A percentile compares a stretch with the other conserved stretches of the same genome.
These are phyloP conservation scores for Metaphire vulgaris DNA, from an alignment of 1,140 invertebrate genomes.

Conservation along the genomic window DNA sequence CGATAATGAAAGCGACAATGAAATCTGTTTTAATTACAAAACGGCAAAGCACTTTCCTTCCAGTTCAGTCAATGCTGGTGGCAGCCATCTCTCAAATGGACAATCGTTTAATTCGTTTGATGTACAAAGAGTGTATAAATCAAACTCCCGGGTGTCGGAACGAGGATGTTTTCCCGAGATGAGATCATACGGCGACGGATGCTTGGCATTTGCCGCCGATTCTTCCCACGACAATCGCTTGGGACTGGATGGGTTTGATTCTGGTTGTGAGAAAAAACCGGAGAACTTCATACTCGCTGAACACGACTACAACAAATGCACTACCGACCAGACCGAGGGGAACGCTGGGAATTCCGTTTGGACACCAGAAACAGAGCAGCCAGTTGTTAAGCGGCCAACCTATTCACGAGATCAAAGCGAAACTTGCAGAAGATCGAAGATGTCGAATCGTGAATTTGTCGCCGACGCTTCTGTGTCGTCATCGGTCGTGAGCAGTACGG, in stretches of 20 bases:
- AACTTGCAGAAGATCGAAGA: not conserved
- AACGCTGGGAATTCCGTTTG: not conserved
- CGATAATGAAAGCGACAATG: conserved; percentile 3
- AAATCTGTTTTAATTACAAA: not conserved
- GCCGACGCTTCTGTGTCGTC: not conserved
- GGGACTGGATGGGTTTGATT: conserved; percentile 1
- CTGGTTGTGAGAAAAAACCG: not conserved
- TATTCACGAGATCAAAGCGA: not conserved
- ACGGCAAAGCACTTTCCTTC: not conserved
- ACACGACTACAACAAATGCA: not conserved
- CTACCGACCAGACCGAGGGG: not conserved
- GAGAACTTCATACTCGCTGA: not conserved
- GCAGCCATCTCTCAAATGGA: not conserved
- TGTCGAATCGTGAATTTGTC: not conserved
- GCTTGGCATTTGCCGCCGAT: not conserved
- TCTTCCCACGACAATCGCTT: conserved; percentile 5
- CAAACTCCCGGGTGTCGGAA: not conserved
- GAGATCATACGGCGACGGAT: no score
- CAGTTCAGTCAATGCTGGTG: not conserved
- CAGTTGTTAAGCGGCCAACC: not conserved
- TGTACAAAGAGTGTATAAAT: not conserved
- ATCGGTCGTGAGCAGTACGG: no score
- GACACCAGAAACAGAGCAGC: not conserved
- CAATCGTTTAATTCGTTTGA: not conserved
- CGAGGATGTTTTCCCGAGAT: no score